A percentile compares a stretch with the other conserved stretches of the same genome.
These are phyloP conservation scores for Amphiura filiformis DNA, from an alignment of 35 echinoderm and acorn worm species.

Conservation along the genomic window DNA sequence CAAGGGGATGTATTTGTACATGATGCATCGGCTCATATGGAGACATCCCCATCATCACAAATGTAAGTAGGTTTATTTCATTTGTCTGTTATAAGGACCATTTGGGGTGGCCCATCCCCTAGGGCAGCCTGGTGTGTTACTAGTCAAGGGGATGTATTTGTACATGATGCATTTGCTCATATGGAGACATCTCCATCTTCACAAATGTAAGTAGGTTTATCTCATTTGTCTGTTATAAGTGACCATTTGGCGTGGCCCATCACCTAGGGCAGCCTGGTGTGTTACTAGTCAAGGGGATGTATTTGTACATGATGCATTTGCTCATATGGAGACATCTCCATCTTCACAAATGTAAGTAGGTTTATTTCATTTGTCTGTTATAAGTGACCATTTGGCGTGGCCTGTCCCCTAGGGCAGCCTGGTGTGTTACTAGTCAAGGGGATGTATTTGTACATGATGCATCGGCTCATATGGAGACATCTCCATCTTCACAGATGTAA, in stretches of 20 bases:
- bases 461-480: slow-evolving; percentile 55
- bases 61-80: no score
- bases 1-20: no score
- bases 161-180: neutral
- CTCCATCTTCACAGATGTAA: slow-evolving; percentile 75
- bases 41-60: no score
- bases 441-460: slow-evolving; percentile 88
- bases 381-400: slow-evolving; percentile 27
- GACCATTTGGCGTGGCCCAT: neutral
- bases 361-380: no score
- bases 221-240: no score
- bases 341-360: slow-evolving; percentile 83
- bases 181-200: neutral
- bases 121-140: neutral
- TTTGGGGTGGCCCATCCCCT: slow-evolving; percentile 34
- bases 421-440: no score
- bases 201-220: neutral
- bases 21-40: neutral
- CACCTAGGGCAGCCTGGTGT: neutral
- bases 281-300: no score
- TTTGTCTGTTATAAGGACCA: no score
- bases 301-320: slow-evolving; percentile 75
- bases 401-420: slow-evolving; percentile 53
- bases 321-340: slow-evolving; percentile 60
- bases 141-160: neutral